Base-by-base conservation (phyloP, 2,113 vertebrate genomes). In the Microtus ochrogaster region DNA sequence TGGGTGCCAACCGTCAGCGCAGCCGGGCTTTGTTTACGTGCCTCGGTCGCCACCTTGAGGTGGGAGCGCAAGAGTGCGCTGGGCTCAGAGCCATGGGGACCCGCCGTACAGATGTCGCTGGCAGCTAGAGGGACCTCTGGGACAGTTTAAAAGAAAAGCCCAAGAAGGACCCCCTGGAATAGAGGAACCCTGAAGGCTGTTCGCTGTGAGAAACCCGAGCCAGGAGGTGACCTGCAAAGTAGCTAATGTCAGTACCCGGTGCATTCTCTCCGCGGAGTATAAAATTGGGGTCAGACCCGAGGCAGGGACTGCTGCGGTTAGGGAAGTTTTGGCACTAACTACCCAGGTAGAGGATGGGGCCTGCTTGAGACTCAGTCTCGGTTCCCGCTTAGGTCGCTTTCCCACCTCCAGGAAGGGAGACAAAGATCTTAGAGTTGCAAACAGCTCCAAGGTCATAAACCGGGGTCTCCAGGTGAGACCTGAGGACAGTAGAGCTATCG, bases 41-140 rank as follows among this genome's bases (percentile, higher is more conserved):
- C 98, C 97, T 98, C 52, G 98, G 97, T 98, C 98, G 98, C 98
- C 98, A 98, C 98, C 98, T 97, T 97, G 98, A 98, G 98, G 98
- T 97, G 92, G 93, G 96, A 65, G 17, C 47, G 36, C 30, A 44
- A 94, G 47, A 98, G 90, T 96, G 97, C 98, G 96, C 78, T 44
- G 70, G 39, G 74, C 94, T 81, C 55, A 17, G 17, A 72, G 84
- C 74, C 6, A 30, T 11, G 2, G n/a, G 55, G 73, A 83, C 3
- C 16, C 65, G 26, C 52, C 16, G 1, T 2, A 72, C 58, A 8
- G 49, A 26, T 63, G 5, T 19, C 1, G 78, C 89, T 16, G 6
- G 73, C 68, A 73, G 61, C 70, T 79, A 30, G 1, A 28, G 68
- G 26, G 16, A 81, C 49, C 9, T 70, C 91, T 36, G 41, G 82